phyloP scores from a whole-genome alignment of 1,140 invertebrate genomes.

The Globodera rostochiensis region DNA sequence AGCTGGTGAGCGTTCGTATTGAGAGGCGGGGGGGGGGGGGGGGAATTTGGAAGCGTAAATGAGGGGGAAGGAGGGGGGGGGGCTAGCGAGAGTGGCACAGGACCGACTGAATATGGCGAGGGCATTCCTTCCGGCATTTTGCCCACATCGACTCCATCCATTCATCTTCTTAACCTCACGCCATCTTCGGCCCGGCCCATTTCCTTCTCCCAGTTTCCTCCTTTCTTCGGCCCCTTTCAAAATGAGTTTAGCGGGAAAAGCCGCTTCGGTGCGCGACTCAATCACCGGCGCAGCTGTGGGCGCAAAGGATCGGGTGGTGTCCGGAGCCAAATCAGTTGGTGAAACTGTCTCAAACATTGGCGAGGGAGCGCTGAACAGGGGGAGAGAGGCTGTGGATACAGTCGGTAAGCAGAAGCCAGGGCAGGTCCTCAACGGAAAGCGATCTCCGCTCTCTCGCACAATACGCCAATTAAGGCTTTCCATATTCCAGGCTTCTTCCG shows the following conservation, averaged over 20 bases:
- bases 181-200: not conserved
- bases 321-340: constrained; percentile 28
- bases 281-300: constrained; percentile 19
- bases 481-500: not conserved
- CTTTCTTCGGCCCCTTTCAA: not conserved
- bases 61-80: not conserved
- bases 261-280: constrained; percentile 26
- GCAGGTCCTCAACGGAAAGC: too few species aligned
- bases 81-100: not conserved
- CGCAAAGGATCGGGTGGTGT: constrained; percentile 30
- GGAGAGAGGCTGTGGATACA: constrained; percentile 21
- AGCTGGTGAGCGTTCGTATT: not conserved
- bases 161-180: not conserved
- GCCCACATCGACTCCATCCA: not conserved
- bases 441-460: too few species aligned
- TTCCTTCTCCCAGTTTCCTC: not conserved
- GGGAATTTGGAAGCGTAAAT: not conserved
- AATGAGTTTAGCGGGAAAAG: constrained; percentile 35
- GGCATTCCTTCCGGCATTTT: not conserved
- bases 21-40: not conserved
- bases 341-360: constrained; percentile 22
- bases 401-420: constrained; percentile 29
- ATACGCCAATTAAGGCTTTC: not conserved
- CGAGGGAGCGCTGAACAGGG: constrained; percentile 9
- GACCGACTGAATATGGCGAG: not conserved